These are phyloP conservation scores for Choloepus hoffmanni DNA, from an alignment of 2,113 vertebrate species.

Conservation along the genomic window DNA sequence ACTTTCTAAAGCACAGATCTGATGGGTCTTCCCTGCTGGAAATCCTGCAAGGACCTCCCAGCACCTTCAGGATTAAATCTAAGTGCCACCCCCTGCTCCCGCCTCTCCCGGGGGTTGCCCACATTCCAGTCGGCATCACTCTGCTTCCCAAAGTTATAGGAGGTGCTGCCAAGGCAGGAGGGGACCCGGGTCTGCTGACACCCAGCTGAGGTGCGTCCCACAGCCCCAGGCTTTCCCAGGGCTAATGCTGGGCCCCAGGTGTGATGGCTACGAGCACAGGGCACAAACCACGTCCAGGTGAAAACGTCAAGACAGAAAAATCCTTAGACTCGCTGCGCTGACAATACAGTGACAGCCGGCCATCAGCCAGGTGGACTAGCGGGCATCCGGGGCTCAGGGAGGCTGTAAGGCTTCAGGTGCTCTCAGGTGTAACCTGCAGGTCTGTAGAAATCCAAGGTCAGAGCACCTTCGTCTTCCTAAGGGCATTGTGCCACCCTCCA, in stretches of 20 bases:
- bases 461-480: too few species aligned
- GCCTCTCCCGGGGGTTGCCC: not conserved
- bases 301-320: not conserved
- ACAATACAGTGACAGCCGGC: not conserved
- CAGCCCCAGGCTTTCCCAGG: not conserved
- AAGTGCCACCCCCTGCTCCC: accelerated
- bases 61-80: not conserved
- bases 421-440: too few species aligned
- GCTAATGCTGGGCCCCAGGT: not conserved
- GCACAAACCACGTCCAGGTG: not conserved
- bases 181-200: not conserved
- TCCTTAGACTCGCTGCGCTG: not conserved
- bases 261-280: not conserved
- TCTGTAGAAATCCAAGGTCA: too few species aligned
- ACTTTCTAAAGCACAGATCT: not conserved
- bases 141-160: not conserved
- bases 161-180: not conserved
- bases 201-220: not conserved
- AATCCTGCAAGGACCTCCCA: not conserved
- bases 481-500: too few species aligned
- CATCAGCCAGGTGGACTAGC: not conserved
- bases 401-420: too few species aligned
- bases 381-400: not conserved
- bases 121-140: not conserved
- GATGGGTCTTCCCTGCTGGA: not conserved